A percentile compares a stretch with the other conserved stretches of the same genome.
Conservation (phyloP, 2,888 invertebrate species). For the Tribolium freemani region DNA sequence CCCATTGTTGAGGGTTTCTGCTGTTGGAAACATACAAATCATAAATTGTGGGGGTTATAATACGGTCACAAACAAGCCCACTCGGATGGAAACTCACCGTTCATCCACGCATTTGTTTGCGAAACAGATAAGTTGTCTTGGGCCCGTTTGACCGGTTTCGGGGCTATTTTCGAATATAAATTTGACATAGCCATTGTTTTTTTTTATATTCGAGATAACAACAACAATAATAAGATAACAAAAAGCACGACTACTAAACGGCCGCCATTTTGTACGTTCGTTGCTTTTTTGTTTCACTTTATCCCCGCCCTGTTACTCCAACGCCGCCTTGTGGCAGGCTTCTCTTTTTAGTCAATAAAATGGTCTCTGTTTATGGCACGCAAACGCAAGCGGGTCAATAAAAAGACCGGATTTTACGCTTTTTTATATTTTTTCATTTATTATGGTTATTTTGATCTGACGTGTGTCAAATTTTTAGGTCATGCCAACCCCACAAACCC, state of each 20-base stretch:
- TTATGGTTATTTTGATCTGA: background rate
- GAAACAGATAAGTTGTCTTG: constrained; percentile 78
- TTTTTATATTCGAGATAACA: background rate
- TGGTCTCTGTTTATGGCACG: constrained; percentile 11
- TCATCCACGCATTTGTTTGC: constrained; percentile 89
- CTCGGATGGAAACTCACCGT: constrained; percentile 74
- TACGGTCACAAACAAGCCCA: constrained; percentile 14
- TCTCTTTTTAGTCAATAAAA: constrained; percentile 18
- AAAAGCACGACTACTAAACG: constrained; percentile 41
- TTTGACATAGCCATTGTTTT: constrained; percentile 78
- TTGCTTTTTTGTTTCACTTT: background rate
- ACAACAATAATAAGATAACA: constrained; percentile 24
- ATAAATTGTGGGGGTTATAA: background rate
- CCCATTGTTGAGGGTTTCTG: constrained; percentile 83
- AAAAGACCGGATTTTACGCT: background rate
- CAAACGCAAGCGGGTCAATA: constrained; percentile 6
- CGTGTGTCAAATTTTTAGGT: background rate
- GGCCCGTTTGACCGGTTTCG: constrained; percentile 82
- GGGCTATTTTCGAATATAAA: constrained; percentile 81
- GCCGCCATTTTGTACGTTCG: constrained; percentile 45
- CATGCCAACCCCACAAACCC: background rate
- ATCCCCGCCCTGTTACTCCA: background rate
- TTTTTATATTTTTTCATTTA: background rate
- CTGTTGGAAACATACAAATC: constrained; percentile 61
- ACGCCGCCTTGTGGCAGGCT: background rate